Conservation (phyloP, 1,140 invertebrate genomes). For the Hesperophylax magnus region DNA sequence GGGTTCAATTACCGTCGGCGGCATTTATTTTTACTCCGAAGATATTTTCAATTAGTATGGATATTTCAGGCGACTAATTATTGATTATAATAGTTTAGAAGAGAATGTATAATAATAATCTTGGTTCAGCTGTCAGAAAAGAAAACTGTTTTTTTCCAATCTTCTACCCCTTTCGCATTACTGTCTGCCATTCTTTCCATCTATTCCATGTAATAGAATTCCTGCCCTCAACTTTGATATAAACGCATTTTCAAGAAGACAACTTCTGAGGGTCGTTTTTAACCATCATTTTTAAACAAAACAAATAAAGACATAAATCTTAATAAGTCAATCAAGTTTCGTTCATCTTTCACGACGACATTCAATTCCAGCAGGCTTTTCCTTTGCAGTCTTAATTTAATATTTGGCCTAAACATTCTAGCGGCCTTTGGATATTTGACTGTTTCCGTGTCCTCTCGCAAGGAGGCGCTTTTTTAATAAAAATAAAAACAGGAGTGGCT, state of each 20-base stretch:
- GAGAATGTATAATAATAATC: no score
- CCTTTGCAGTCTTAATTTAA: conserved; percentile 12
- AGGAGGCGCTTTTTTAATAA: background rate
- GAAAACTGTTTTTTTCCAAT: no score
- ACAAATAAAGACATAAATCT: background rate
- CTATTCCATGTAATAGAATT: background rate
- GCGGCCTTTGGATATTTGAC: background rate
- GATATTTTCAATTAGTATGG: no score
- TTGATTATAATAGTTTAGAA: no score
- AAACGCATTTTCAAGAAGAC: no score
- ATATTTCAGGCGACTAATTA: no score
- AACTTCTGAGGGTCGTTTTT: background rate
- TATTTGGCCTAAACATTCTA: conserved; percentile 21
- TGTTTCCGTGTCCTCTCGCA: background rate
- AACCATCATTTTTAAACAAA: background rate
- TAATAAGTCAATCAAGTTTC: background rate
- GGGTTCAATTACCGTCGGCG: no score
- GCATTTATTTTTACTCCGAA: no score
- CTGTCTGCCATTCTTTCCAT: background rate
- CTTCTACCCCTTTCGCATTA: no score
- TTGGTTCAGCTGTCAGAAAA: no score
- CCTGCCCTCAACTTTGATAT: no score
- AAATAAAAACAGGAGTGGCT: no score
- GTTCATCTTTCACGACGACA: conserved; percentile 5
- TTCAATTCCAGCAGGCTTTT: conserved; percentile 1